Evolutionary conservation across 1,140 invertebrate species (phyloP).

Genomic region (Cydia amplana): DNA sequence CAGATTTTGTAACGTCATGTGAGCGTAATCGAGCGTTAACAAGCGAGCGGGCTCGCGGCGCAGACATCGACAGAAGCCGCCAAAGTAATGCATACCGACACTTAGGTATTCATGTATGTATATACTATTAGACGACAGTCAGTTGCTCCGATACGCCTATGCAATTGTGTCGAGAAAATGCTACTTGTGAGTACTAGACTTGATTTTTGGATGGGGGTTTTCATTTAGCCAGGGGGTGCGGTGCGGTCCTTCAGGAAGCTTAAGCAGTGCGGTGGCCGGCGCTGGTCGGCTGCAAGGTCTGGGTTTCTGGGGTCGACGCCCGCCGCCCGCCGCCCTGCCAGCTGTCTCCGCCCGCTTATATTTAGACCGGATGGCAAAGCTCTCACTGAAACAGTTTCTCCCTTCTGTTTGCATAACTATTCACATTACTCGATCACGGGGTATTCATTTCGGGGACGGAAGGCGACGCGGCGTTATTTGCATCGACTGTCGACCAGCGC

Average conservation of each 20-base stretch:
- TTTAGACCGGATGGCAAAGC: slow-evolving; percentile 65
- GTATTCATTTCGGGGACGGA: slow-evolving; percentile 36
- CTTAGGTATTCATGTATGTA: neutral
- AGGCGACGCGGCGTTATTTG: neutral
- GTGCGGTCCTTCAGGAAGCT: neutral
- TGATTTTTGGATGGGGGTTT: neutral
- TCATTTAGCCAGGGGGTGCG: neutral
- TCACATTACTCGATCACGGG: slow-evolving; percentile 45
- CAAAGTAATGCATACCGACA: neutral
- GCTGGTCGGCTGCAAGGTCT: slow-evolving; percentile 52
- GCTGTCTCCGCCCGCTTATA: slow-evolving; percentile 58
- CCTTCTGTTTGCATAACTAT: slow-evolving; percentile 54
- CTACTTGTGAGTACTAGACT: slow-evolving; percentile 27
- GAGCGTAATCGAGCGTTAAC: slow-evolving; percentile 39
- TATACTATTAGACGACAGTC: slow-evolving; percentile 7
- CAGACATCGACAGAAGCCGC: slow-evolving; percentile 1
- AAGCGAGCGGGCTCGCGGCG: slow-evolving; percentile 8
- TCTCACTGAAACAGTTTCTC: slow-evolving; percentile 59
- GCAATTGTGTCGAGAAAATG: slow-evolving; percentile 32
- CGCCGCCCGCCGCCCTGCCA: slow-evolving; percentile 39
- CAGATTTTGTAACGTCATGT: slow-evolving; percentile 45
- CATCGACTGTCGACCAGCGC: neutral
- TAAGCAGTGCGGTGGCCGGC: slow-evolving; percentile 35
- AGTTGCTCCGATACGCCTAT: slow-evolving; percentile 12
- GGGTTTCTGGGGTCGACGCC: slow-evolving; percentile 58